Conservation (phyloP, 2,113 vertebrate genomes). For the Cercocebus atys region DNA sequence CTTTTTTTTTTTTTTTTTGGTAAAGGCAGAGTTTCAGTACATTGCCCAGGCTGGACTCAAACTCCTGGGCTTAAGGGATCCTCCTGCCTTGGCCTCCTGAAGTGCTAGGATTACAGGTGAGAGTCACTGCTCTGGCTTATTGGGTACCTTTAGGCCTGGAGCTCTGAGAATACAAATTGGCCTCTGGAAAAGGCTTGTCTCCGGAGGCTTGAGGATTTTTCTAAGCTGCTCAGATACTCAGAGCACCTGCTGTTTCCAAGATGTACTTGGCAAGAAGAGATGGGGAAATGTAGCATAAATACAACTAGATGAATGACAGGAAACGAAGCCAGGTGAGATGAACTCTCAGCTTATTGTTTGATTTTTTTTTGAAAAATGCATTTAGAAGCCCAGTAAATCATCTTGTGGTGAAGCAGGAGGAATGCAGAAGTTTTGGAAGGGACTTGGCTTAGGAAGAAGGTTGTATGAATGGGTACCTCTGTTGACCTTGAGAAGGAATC, state of each 20-base stretch:
- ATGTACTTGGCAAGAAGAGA: not conserved
- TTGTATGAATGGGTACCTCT: not conserved
- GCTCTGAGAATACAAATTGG: not conserved
- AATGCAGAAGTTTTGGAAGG: not conserved
- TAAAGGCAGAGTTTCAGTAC: no score
- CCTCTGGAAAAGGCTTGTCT: not conserved
- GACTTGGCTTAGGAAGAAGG: not conserved
- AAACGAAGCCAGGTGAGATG: not conserved
- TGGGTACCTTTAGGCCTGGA: not conserved
- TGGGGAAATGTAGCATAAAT: not conserved
- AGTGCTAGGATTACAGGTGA: no score
- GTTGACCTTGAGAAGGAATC: not conserved
- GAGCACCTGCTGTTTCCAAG: not conserved
- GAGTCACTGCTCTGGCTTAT: no score
- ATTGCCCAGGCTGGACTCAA: no score
- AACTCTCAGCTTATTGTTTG: not conserved
- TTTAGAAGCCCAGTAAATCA: not conserved
- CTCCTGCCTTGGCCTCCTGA: no score
- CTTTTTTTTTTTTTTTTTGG: no score
- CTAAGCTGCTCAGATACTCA: not conserved
- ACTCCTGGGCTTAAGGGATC: no score
- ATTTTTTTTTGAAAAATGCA: slow-evolving; percentile 14
- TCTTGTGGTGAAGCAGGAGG: not conserved
- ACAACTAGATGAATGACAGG: not conserved
- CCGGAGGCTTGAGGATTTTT: not conserved